Conservation (phyloP, 2,888 invertebrate genomes). For the Brachynemurus nebulosus region DNA sequence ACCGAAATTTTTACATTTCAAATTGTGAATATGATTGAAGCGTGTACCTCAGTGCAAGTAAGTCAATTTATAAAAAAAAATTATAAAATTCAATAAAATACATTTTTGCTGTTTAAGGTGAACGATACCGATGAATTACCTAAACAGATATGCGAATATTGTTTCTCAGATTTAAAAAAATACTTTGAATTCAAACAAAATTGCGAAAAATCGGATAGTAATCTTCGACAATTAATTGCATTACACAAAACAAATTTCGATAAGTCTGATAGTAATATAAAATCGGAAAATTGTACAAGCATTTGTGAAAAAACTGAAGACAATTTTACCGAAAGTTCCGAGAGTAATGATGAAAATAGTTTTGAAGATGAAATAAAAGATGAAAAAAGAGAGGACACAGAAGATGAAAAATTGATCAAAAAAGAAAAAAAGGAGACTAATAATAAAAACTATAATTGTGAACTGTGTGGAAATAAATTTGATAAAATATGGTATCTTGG, state of each 20-base stretch:
- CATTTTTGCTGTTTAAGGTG: not conserved
- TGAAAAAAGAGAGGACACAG: not conserved
- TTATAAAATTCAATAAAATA: not conserved
- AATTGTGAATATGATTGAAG: not conserved
- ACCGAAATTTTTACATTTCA: not conserved
- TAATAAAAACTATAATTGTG: not conserved
- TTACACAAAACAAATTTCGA: not conserved
- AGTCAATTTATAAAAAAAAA: not conserved
- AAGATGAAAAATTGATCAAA: not conserved
- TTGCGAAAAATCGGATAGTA: not conserved
- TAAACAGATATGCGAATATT: not conserved
- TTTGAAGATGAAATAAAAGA: not conserved
- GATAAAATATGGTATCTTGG: not conserved
- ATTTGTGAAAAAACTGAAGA: no score
- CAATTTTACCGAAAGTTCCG: no score
- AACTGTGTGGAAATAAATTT: not conserved
- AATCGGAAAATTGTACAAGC: no score
- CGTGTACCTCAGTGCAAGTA: not conserved
- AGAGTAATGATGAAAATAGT: not conserved
- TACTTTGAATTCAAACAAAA: no score
- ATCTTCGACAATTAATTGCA: not conserved
- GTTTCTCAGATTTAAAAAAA: not conserved
- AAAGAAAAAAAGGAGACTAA: not conserved
- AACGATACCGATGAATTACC: not conserved
- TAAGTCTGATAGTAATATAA: not conserved